Evolutionary conservation across 2,888 invertebrate species (phyloP).

Genomic region (Meteorus colon): DNA sequence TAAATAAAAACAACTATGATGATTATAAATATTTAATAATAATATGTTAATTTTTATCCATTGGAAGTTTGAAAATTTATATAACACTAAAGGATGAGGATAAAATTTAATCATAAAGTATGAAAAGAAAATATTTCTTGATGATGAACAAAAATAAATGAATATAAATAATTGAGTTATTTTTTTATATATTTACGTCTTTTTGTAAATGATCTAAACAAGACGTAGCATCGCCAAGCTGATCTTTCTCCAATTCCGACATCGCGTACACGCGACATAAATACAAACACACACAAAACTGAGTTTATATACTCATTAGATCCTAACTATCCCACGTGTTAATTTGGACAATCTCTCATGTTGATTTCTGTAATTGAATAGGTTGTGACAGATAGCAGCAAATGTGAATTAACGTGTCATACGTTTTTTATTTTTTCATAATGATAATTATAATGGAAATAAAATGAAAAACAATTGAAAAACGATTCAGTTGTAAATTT

Average conservation of each 20-base stretch:
- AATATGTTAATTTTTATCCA: too few species aligned
- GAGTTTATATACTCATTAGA: slow-evolving; percentile 32
- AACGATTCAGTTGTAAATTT: background rate
- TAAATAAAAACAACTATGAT: too few species aligned
- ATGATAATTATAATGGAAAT: background rate
- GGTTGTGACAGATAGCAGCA: background rate
- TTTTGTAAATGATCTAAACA: slow-evolving; percentile 61
- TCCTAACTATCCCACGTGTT: slow-evolving; percentile 56
- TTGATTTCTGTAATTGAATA: slow-evolving; percentile 40
- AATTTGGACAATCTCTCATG: slow-evolving; percentile 65
- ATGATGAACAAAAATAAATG: slow-evolving; percentile 11
- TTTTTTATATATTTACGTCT: slow-evolving; percentile 55
- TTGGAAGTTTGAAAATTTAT: too few species aligned
- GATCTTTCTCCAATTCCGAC: slow-evolving; percentile 51
- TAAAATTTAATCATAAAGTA: too few species aligned
- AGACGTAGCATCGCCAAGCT: slow-evolving; percentile 53
- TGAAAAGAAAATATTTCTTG: too few species aligned
- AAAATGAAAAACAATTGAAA: background rate
- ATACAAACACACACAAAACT: background rate
- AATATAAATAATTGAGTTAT: background rate
- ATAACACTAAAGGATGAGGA: too few species aligned
- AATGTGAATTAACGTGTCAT: background rate
- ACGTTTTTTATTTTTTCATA: slow-evolving; percentile 18
- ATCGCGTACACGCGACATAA: slow-evolving; percentile 46
- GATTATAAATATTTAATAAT: too few species aligned